Conservation (phyloP, 2,888 invertebrate species). For the Opisthograptis luteolata region DNA sequence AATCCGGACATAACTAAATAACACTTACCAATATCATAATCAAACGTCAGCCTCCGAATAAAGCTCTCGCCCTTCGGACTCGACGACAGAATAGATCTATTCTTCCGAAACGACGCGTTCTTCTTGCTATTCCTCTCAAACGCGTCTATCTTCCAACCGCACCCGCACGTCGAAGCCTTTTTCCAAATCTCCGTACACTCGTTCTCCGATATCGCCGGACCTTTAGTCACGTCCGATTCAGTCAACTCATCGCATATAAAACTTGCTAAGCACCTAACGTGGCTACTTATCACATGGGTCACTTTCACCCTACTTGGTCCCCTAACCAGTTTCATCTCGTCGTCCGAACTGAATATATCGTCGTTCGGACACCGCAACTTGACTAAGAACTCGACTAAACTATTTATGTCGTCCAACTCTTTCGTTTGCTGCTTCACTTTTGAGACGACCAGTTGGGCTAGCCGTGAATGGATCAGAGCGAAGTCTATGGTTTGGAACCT, state of each 20-base stretch:
- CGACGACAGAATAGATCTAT: conserved; percentile 75
- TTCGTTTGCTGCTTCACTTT: conserved; percentile 80
- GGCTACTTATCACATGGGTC: conserved; percentile 62
- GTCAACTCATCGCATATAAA: conserved; percentile 73
- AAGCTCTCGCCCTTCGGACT: conserved; percentile 73
- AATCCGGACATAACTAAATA: neutral
- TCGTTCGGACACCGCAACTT: conserved; percentile 74
- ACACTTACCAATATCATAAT: conserved; percentile 73
- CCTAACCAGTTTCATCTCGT: conserved; percentile 67
- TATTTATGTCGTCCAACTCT: conserved; percentile 70
- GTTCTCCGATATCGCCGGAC: conserved; percentile 82
- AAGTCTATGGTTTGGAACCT: conserved; percentile 87
- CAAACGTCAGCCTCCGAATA: conserved; percentile 73
- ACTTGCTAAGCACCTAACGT: conserved; percentile 73
- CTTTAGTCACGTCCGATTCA: conserved; percentile 62
- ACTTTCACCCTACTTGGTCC: conserved; percentile 63
- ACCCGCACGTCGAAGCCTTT: conserved; percentile 83
- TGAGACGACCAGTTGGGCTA: conserved; percentile 86
- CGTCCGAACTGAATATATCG: conserved; percentile 85
- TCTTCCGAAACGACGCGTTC: conserved; percentile 81
- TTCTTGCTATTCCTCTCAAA: conserved; percentile 79
- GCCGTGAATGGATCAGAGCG: conserved; percentile 86
- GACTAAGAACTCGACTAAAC: conserved; percentile 64
- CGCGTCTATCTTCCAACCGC: conserved; percentile 85
- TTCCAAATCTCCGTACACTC: conserved; percentile 85